Conservation (phyloP, 2,113 vertebrate species). For the Verasper variegatus region DNA sequence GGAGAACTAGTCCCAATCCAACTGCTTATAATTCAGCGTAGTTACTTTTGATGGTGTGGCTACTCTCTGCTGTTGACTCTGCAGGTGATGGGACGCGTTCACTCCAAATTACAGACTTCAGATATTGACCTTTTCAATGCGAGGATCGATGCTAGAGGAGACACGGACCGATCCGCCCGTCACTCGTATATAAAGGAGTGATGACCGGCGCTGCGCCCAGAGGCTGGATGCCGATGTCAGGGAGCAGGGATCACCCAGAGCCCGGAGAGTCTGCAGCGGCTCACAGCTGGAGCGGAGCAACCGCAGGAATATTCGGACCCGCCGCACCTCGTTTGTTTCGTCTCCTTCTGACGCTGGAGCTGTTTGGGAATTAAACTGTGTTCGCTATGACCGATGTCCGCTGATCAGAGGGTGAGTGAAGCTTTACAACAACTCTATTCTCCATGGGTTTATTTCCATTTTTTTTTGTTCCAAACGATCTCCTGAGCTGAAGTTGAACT, state of each 20-base stretch:
- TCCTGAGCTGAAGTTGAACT: too few relatives aligned
- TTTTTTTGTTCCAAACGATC: too few relatives aligned
- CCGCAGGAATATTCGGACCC: not conserved
- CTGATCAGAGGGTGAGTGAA: slow-evolving; percentile 35
- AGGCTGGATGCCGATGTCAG: not conserved
- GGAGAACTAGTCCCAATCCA: not conserved
- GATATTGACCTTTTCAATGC: not conserved
- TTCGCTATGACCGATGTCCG: slow-evolving; percentile 12
- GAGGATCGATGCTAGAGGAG: not conserved
- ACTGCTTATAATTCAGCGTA: not conserved
- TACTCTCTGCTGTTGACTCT: not conserved
- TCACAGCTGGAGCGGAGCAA: too few relatives aligned
- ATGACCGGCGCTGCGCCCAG: not conserved
- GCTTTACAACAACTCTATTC: too few relatives aligned
- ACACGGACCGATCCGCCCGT: not conserved
- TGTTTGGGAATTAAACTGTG: not conserved
- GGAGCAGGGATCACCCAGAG: not conserved
- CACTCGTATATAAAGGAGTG: not conserved
- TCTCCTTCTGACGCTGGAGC: not conserved
- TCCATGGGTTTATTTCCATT: too few relatives aligned
- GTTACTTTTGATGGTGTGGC: not conserved
- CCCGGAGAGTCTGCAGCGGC: not conserved
- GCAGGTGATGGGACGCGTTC: not conserved
- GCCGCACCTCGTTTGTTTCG: not conserved
- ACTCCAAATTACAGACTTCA: not conserved